Evolutionary conservation across 2,888 invertebrate genomes (phyloP).

Genomic region (Xylota sylvarum): DNA sequence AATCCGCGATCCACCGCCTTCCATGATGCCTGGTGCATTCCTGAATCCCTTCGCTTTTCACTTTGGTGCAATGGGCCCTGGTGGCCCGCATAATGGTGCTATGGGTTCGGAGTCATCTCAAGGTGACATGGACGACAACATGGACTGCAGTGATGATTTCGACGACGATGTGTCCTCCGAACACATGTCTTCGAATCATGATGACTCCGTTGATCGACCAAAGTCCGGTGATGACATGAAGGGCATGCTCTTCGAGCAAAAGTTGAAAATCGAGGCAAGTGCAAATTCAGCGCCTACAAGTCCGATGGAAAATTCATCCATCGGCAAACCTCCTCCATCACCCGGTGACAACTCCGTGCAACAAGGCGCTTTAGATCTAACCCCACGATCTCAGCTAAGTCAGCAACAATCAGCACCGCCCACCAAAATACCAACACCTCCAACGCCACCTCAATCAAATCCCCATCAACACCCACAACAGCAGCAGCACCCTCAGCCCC

Average conservation of each 20-base stretch:
- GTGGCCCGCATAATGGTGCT: conserved; percentile 81
- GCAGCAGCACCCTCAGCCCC: conserved; percentile 65
- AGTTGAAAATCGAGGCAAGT: conserved; percentile 82
- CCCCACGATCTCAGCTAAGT: conserved; percentile 85
- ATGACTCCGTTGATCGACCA: conserved; percentile 81
- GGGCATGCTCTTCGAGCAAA: conserved; percentile 83
- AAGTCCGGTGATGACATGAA: conserved; percentile 84
- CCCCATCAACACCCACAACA: conserved; percentile 77
- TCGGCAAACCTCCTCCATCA: conserved; percentile 82
- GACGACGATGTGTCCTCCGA: conserved; percentile 84
- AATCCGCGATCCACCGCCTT: conserved; percentile 91
- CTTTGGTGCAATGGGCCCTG: conserved; percentile 82
- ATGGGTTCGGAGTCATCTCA: conserved; percentile 84
- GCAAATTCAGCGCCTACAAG: conserved; percentile 82
- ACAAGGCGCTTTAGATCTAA: conserved; percentile 87
- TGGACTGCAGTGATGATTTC: conserved; percentile 84
- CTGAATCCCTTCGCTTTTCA: conserved; percentile 84
- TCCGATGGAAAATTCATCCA: conserved; percentile 79
- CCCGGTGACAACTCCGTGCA: conserved; percentile 83
- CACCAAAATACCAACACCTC: conserved; percentile 53
- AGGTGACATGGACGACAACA: conserved; percentile 84
- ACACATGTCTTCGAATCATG: conserved; percentile 83
- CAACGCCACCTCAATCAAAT: conserved; percentile 82
- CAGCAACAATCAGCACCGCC: conserved; percentile 69
- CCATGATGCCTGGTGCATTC: conserved; percentile 84